Evolutionary conservation across 2,797 vertebrate genomes (phyloP), one percentile per base, ranked within the genome.

Genomic region (Gallinago stenura): DNA sequence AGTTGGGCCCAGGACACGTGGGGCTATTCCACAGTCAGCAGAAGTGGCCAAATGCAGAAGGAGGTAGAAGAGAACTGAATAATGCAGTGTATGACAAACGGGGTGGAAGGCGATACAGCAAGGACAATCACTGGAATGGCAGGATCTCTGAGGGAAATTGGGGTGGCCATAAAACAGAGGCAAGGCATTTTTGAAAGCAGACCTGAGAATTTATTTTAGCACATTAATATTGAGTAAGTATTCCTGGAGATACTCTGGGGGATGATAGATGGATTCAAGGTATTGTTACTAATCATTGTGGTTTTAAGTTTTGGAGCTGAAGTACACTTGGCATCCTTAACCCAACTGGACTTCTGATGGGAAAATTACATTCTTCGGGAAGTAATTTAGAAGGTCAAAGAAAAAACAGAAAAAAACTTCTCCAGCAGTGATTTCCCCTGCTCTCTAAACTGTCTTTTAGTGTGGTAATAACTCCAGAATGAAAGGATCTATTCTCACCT

Each of bases 361-460:
- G 93, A 95, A 96, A 97, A 97, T 91, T 93, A 81, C 95, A 91
- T 97, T 95, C 92, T 96, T 79, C 5, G 45, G 90, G 90, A 94
- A 97, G 84, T 89, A 90, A 95, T 96, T 94, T 83, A 93, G 88
- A 93, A 95, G 72, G 94, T 93, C 94, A 95, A 76, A 89, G 65
- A 37, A 95, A 97, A 95, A 78, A 31, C 93, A 95, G 81, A 95
- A 95, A 90, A 87, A 87, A 95, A 85, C 71, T 90, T 89, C 75
- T 96, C 84, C 93, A 95, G 69, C 72, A 94, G 75, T 0, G 2
- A 89, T 95, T 95, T 97, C 92, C 66, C 68, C 35, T 89, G 64
- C 33, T 94, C 64, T 90, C 65, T 91, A 94, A 94, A 91, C 75
- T 71, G 35, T 86, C 78, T 95, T 95, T 94, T 89, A 70, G 81